A percentile compares a stretch with the other conserved stretches of the same genome.
phyloP scores from a whole-genome alignment of 2,888 invertebrate species.

The Drosophila tanythrix region DNA sequence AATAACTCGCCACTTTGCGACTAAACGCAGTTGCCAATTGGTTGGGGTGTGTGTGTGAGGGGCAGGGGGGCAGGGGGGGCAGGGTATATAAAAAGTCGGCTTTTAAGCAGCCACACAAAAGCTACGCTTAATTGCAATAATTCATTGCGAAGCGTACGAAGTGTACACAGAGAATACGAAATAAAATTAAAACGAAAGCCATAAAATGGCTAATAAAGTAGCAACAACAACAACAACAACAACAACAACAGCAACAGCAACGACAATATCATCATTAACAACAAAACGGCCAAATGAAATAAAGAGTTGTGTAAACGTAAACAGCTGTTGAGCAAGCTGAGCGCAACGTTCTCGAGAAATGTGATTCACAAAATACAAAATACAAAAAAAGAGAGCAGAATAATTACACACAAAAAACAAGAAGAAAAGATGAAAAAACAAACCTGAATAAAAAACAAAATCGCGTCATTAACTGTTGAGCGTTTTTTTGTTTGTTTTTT shows the following conservation, averaged over 20 bases:
- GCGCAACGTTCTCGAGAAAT: slow-evolving; percentile 45
- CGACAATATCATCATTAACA: slow-evolving; percentile 16
- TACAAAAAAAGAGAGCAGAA: slow-evolving; percentile 9
- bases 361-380: slow-evolving; percentile 32
- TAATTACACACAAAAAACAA: not conserved
- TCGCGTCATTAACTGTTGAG: slow-evolving; percentile 52
- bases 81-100: slow-evolving; percentile 49
- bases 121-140: slow-evolving; percentile 77
- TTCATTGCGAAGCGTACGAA: slow-evolving; percentile 64
- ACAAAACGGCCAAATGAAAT: slow-evolving; percentile 46
- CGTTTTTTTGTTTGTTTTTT: slow-evolving; percentile 1
- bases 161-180: slow-evolving; percentile 37
- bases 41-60: not conserved
- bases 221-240: slow-evolving; percentile 21
- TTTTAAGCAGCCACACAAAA: slow-evolving; percentile 70
- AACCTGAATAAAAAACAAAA: slow-evolving; percentile 44
- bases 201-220: slow-evolving; percentile 72
- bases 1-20: slow-evolving; percentile 63
- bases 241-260: slow-evolving; percentile 9
- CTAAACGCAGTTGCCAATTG: slow-evolving; percentile 53
- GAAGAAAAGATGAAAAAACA: slow-evolving; percentile 21
- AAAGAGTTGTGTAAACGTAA: slow-evolving; percentile 66
- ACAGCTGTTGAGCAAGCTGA: slow-evolving; percentile 62
- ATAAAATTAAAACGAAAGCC: slow-evolving; percentile 63
- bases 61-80: not conserved